A percentile compares a stretch with the other conserved stretches of the same genome.
Evolutionary conservation across 2,113 vertebrate genomes (phyloP).

Genomic region (Saiga tatarica): DNA sequence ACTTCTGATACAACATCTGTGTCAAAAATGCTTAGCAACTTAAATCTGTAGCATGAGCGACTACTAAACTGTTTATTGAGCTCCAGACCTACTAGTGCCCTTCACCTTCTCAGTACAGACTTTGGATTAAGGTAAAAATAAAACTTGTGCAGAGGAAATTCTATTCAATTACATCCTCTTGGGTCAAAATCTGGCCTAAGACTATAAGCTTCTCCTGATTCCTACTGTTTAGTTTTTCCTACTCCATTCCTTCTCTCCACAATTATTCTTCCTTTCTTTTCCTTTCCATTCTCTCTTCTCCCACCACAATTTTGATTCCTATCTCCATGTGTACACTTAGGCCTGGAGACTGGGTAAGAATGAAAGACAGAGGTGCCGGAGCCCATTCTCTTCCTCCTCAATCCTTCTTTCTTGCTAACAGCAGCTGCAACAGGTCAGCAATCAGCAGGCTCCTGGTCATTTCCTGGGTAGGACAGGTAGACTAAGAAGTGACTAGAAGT

Average conservation of each 20-base stretch:
- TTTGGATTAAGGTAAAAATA: constrained; percentile 1
- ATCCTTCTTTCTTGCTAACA: background rate
- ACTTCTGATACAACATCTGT: background rate
- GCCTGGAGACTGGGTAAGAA: background rate
- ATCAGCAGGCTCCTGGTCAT: background rate
- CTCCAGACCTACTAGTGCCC: background rate
- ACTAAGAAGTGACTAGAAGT: background rate
- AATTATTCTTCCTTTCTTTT: background rate
- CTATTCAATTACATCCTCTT: background rate
- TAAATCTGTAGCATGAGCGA: background rate
- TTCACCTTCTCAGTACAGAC: background rate
- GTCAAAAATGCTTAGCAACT: constrained; percentile 20
- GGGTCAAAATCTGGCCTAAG: background rate
- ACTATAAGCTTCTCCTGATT: background rate
- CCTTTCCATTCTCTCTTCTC: background rate
- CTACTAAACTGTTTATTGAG: background rate
- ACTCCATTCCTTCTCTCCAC: background rate
- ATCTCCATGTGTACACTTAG: background rate
- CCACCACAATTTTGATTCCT: background rate
- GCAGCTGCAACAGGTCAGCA: background rate
- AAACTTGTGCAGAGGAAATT: background rate
- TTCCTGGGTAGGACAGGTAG: background rate
- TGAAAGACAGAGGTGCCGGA: background rate
- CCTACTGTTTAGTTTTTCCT: background rate
- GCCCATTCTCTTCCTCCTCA: background rate